Evolutionary conservation across 2,888 invertebrate species (phyloP).

Genomic region (Nineta flava): DNA sequence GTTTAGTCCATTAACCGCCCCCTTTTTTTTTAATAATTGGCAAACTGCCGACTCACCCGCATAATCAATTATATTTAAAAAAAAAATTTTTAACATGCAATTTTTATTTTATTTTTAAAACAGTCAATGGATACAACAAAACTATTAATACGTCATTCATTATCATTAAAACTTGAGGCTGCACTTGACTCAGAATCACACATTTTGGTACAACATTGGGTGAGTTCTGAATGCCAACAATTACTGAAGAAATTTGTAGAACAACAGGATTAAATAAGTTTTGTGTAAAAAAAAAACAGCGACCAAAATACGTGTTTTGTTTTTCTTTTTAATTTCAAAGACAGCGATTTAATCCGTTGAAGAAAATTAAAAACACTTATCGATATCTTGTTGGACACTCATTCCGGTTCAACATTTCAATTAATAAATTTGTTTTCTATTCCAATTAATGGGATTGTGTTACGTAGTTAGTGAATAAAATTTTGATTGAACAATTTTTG

Average conservation of each 20-base stretch:
- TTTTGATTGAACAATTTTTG: too few relatives aligned
- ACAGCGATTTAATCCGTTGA: too few relatives aligned
- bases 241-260: constrained; percentile 18
- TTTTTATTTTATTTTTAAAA: constrained; percentile 20
- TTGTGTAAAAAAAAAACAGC: too few relatives aligned
- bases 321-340: too few relatives aligned
- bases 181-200: constrained; percentile 50
- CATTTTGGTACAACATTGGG: constrained; percentile 57
- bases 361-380: too few relatives aligned
- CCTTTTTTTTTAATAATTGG: neutral
- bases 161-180: constrained; percentile 36
- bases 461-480: too few relatives aligned
- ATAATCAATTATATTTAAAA: constrained; percentile 1
- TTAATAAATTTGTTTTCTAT: too few relatives aligned
- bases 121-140: constrained; percentile 49
- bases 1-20: too few relatives aligned
- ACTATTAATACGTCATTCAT: constrained; percentile 38
- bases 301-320: too few relatives aligned
- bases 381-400: too few relatives aligned
- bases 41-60: neutral
- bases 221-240: constrained; percentile 51
- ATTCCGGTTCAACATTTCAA: too few relatives aligned
- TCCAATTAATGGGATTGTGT: too few relatives aligned
- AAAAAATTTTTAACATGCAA: neutral
- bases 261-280: constrained; percentile 5